Percentiles rank a stretch among this genome's conserved stretches.
Evolutionary conservation across 2,113 vertebrate genomes (phyloP).

Genomic region (Silurus meridionalis): DNA sequence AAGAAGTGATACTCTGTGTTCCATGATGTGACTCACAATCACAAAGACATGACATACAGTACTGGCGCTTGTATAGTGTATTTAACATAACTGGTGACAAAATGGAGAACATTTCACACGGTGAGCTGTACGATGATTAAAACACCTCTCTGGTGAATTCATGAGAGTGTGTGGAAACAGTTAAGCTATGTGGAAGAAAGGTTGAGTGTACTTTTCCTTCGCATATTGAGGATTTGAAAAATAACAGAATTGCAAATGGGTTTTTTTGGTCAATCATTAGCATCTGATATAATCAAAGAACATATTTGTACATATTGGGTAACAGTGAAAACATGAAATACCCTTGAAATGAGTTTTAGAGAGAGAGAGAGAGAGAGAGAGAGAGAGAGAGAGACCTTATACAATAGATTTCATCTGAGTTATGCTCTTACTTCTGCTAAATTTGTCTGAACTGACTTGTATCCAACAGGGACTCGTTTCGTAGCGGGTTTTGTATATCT

Average conservation of each 20-base stretch:
- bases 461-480: conserved; percentile 19
- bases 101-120: conserved; percentile 14
- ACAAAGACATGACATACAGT: neutral
- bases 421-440: neutral
- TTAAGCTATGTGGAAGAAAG: conserved; percentile 32
- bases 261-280: neutral
- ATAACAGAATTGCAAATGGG: neutral
- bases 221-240: neutral
- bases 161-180: conserved; percentile 20
- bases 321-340: neutral
- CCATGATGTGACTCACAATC: conserved; percentile 34
- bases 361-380: too few relatives aligned
- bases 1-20: conserved; percentile 38
- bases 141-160: neutral
- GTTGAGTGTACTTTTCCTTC: neutral
- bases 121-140: neutral
- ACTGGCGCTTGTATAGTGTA: neutral
- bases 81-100: neutral
- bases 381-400: neutral
- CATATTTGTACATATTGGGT: neutral
- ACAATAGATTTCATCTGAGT: neutral
- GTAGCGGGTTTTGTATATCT: conserved; percentile 15
- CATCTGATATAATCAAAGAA: neutral
- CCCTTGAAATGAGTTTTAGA: neutral
- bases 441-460: conserved; percentile 6